Evolutionary conservation across 2,113 vertebrate species (phyloP).

Genomic region (Chrysochloris asiatica): DNA sequence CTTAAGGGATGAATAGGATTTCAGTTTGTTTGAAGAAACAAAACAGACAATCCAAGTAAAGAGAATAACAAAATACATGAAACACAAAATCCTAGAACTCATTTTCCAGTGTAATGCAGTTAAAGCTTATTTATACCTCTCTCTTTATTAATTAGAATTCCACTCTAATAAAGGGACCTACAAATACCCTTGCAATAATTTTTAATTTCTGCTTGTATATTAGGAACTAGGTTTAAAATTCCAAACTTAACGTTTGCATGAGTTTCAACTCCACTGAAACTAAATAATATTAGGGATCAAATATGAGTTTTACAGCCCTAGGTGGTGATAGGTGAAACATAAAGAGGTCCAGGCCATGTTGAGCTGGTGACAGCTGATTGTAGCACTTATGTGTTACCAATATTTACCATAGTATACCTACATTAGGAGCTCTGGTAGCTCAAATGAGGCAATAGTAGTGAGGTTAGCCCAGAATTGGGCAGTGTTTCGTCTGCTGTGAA

Average conservation of each 20-base stretch:
- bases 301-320: not conserved
- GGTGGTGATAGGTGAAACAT: not conserved
- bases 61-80: not conserved
- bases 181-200: constrained; percentile 25
- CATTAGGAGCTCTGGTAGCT: too few relatives aligned
- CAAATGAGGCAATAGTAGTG: too few relatives aligned
- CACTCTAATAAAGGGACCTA: constrained; percentile 16
- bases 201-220: not conserved
- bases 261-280: not conserved
- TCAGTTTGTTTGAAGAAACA: not conserved
- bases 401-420: too few relatives aligned
- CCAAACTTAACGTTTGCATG: not conserved
- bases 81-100: not conserved
- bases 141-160: not conserved
- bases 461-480: too few relatives aligned
- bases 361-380: not conserved
- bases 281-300: not conserved
- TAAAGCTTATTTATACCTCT: constrained; percentile 6
- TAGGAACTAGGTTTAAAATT: constrained; percentile 43
- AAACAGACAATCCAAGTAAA: not conserved
- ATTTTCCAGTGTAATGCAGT: constrained; percentile 22
- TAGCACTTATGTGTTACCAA: too few relatives aligned
- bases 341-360: not conserved
- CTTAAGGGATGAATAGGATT: not conserved
- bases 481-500: too few relatives aligned